Conservation (phyloP, 2,113 vertebrate genomes). For the Hassar affinis region DNA sequence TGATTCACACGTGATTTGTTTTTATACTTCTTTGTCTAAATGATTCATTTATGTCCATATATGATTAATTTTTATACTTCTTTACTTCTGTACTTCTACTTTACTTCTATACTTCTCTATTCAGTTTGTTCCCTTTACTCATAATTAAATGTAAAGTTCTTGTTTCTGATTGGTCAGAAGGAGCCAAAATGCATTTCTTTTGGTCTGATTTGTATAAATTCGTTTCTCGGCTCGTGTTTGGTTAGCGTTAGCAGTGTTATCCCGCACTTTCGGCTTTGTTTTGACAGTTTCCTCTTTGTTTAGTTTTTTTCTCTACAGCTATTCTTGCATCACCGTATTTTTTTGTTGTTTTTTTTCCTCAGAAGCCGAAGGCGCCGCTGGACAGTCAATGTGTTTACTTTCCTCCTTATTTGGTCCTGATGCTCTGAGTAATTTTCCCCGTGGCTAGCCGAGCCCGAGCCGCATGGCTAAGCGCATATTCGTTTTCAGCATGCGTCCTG, state of each 20-base stretch:
- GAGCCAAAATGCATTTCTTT: too few species aligned
- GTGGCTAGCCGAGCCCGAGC: constrained; percentile 30
- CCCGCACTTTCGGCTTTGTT: background rate
- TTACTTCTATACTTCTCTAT: too few species aligned
- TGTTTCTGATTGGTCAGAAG: background rate
- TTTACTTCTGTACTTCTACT: too few species aligned
- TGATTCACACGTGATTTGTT: too few species aligned
- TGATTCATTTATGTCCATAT: too few species aligned
- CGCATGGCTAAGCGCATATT: constrained; percentile 42
- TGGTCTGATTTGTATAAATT: background rate
- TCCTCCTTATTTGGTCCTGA: constrained; percentile 7
- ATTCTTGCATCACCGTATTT: background rate
- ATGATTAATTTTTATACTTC: too few species aligned
- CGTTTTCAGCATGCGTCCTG: constrained; percentile 29
- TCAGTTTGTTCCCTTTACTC: too few species aligned
- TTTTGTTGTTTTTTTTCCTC: background rate
- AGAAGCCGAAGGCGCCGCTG: constrained; percentile 1
- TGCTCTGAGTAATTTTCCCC: constrained; percentile 37
- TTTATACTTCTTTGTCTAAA: too few species aligned
- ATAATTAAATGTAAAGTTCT: too few species aligned
- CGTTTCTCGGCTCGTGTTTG: background rate
- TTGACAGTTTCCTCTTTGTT: background rate
- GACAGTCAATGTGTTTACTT: constrained; percentile 41
- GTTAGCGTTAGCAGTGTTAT: background rate
- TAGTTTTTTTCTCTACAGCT: constrained; percentile 3